Percentiles rank a stretch among this genome's conserved stretches.
phyloP scores from a whole-genome alignment of 2,888 invertebrate species.

The Bellardia pandia region DNA sequence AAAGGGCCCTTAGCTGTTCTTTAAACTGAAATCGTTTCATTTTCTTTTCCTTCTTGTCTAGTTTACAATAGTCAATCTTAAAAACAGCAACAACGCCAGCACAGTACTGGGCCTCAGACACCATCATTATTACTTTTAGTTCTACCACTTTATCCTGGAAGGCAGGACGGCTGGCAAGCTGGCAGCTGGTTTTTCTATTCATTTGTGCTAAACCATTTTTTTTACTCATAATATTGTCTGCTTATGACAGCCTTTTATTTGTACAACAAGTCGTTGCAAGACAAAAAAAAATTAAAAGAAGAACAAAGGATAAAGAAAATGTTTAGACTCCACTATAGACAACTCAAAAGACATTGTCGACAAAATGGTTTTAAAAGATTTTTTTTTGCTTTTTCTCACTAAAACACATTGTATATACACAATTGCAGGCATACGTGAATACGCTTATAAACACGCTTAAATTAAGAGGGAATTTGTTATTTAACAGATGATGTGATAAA shows the following conservation, averaged over 20 bases:
- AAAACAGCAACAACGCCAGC: slow-evolving; percentile 31
- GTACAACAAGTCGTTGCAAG: slow-evolving; percentile 46
- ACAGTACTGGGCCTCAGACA: slow-evolving; percentile 4
- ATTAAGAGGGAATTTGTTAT: slow-evolving; percentile 51
- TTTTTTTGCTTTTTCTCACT: not conserved
- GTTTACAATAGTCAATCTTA: slow-evolving; percentile 41
- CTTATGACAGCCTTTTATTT: slow-evolving; percentile 65
- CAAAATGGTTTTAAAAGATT: not conserved
- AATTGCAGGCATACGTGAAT: not conserved
- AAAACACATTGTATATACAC: not conserved
- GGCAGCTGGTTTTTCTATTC: slow-evolving; percentile 26
- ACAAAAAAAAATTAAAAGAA: not conserved
- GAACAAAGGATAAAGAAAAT: slow-evolving; percentile 14
- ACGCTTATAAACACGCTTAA: not conserved
- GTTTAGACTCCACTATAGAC: slow-evolving; percentile 46
- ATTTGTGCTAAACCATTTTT: slow-evolving; percentile 37
- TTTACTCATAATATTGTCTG: slow-evolving; percentile 53
- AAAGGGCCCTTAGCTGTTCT: slow-evolving; percentile 54
- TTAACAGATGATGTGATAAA: slow-evolving; percentile 62
- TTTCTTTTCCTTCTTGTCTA: slow-evolving; percentile 20
- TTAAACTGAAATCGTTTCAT: slow-evolving; percentile 29
- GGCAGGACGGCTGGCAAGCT: not conserved
- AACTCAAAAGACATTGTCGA: slow-evolving; percentile 50
- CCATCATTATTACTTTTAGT: slow-evolving; percentile 13
- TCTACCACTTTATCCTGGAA: not conserved